Base-by-base conservation (phyloP, 2,888 invertebrate genomes). In the Byasa hedistus region DNA sequence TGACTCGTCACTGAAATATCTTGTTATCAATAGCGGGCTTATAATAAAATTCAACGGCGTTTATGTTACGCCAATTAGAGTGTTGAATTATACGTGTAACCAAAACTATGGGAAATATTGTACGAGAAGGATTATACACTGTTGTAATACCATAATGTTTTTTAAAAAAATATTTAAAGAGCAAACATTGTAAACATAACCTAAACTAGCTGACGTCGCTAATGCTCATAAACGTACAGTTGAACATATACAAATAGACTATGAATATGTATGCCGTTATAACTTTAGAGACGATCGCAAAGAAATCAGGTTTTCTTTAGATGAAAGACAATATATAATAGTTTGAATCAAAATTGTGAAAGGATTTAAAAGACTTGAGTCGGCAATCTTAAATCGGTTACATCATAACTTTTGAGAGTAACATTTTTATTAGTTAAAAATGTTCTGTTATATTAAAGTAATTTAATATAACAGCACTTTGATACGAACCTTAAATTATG, bases 1-100 rank as follows among this genome's bases (percentile, higher is more conserved):
- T 54, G 71, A 69, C 69, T 69, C 71, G 68, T 72, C 68, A 82
- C 80, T 82, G 76, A 77, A 78, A 75, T 71, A 62, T 69, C 63
- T 69, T 69, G 70, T 78, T 78, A 78, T 79, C 77, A 75, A 69
- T 65, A 69, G 69, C 69, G 64, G 64, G 65, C 70, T 63, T 57
- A 52, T 64, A 69, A 68, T 69, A 67, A 57, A 66, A 67, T 68
- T 56, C 23, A 22, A 54, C 52, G n/a, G n/a, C 48, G 48, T n/a
- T n/a, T 48, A 48, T 61, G 66, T 60, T 57, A 54, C 52, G 32
- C 55, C 54, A 23, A 48, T 22, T 61, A 39, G 57, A 44, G 19
- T 27, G 22, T 32, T 51, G 59, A 17, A 19, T 19, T 32, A 44
- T 22, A 44, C 64, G 59, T 64, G 59, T 64, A 59, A 65, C 32